Evolutionary conservation across 2,888 invertebrate species (phyloP).

Genomic region (Salticus scenicus): DNA sequence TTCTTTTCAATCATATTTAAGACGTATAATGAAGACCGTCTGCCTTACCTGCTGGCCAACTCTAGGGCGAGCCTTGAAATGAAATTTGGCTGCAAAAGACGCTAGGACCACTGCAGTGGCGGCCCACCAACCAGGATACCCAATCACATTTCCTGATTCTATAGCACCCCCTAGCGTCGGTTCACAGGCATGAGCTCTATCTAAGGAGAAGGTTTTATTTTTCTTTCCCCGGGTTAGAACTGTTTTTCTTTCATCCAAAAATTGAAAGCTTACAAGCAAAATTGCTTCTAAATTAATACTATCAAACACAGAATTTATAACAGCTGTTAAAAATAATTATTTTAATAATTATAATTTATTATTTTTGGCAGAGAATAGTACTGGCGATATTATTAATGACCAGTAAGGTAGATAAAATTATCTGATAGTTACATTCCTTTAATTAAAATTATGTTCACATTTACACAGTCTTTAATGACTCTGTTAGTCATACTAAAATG

Average conservation of each 20-base stretch:
- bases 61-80: not conserved
- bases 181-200: not conserved
- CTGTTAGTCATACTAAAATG: too few species aligned
- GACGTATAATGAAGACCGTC: not conserved
- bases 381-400: too few species aligned
- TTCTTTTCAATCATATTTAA: not conserved
- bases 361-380: too few species aligned
- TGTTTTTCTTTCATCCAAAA: not conserved
- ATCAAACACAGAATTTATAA: too few species aligned
- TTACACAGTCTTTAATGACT: too few species aligned
- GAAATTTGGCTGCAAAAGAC: not conserved
- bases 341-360: too few species aligned
- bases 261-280: not conserved
- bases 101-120: conserved; percentile 1
- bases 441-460: too few species aligned
- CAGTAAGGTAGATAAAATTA: too few species aligned
- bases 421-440: too few species aligned
- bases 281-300: not conserved
- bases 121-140: not conserved
- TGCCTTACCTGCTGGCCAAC: not conserved
- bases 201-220: not conserved
- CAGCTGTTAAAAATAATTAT: too few species aligned
- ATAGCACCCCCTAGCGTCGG: not conserved
- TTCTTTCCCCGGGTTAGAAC: not conserved
- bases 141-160: not conserved